Conservation (phyloP, 2,113 vertebrate genomes). For the Corythaeola cristata region DNA sequence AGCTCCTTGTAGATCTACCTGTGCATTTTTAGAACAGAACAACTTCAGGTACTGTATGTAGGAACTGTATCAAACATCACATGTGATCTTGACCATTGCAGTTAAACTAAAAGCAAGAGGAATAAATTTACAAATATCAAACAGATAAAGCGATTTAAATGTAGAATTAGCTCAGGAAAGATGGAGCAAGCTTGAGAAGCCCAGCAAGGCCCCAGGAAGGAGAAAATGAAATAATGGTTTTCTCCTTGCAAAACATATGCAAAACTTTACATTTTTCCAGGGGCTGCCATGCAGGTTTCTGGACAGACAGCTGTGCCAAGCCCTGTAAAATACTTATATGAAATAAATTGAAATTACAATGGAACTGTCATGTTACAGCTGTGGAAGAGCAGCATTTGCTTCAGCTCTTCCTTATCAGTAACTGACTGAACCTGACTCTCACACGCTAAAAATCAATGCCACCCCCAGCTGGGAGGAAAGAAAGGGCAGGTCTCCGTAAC, state of each 20-base stretch:
- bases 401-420: neutral
- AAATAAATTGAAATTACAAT: neutral
- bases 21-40: neutral
- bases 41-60: neutral
- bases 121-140: neutral
- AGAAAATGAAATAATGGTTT: neutral
- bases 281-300: neutral
- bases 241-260: neutral
- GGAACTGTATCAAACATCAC: neutral
- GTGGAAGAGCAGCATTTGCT: neutral
- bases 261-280: neutral
- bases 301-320: neutral
- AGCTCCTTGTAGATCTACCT: neutral
- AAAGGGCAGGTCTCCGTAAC: neutral
- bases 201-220: neutral
- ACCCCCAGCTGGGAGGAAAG: neutral
- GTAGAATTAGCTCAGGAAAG: neutral
- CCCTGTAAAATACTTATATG: neutral
- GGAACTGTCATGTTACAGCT: neutral
- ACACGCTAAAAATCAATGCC: rapidly evolving
- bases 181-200: neutral
- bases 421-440: neutral
- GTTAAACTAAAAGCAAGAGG: neutral
- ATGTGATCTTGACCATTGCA: neutral
- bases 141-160: neutral